Evolutionary conservation across 2,888 invertebrate genomes (phyloP), one percentile per base, ranked within the genome.

Genomic region (Caenorhabditis angaria): DNA sequence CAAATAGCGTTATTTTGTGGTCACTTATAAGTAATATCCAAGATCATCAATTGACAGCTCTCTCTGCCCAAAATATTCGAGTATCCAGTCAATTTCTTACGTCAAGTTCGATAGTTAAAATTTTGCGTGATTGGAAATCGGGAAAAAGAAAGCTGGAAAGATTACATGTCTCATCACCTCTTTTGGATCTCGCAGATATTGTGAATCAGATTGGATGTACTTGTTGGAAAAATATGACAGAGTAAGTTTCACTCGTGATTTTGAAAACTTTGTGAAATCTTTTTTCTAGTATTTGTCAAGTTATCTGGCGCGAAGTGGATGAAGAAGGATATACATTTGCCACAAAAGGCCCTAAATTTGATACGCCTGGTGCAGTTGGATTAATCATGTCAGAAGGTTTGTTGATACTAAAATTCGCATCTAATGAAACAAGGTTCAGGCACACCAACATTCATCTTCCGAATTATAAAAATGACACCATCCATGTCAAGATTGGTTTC

Each of bases 181-280:
- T 58, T 6, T 41, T 73, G 18, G 56, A 73, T 27, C 48, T 73
- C n/a, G 62, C 57, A 20, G n/a, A 51, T 1, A 61, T 73, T 10
- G 65, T 56, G 18, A 14, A 59, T 47, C 58, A 65, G 18, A 62
- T 73, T 28, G 47, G 61, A 24, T 56, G 69, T n/a, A 59, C 65
- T 27, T 62, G 69, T 35, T 73, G 73, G 73, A 69, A 73, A 35
- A 53, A 73, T 53, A 60, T 73, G 61, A 69, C 69, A 25, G 73
- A 69, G 73, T 73, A 24, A 41, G 66, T 60, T 18, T 10, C 14
- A 35, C 27, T 41, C 1, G 24, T 24, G 25, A 4, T 56, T n/a
- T 28, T 56, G 24, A 5, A 8, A 51, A 22, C 6, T 22, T 22
- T 8, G 10, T 24, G 24, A 27, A 22, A 25, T 6, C 24, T 20